Percentiles rank a stretch among this genome's conserved stretches.
phyloP scores from a whole-genome alignment of 2,113 vertebrate genomes.

The Eptesicus fuscus region DNA sequence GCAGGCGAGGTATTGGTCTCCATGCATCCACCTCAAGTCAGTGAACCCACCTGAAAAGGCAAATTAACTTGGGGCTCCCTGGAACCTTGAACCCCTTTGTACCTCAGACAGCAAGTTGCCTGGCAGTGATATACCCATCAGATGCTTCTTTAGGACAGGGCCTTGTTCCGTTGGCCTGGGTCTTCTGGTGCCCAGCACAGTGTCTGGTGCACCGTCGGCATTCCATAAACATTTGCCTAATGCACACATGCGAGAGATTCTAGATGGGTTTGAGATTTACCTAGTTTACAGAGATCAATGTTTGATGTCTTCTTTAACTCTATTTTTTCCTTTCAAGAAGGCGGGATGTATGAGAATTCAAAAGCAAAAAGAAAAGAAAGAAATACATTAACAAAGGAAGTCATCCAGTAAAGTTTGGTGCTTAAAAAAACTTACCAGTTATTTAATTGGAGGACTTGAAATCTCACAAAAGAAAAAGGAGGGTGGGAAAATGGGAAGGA shows the following conservation, averaged over 20 bases:
- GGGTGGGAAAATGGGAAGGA: slow-evolving; percentile 59
- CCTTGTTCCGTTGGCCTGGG: fast-evolving
- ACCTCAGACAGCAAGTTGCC: background rate
- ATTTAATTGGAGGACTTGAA: slow-evolving; percentile 64
- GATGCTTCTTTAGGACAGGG: background rate
- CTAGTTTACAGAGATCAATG: background rate
- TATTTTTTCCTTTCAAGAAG: background rate
- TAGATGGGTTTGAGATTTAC: background rate
- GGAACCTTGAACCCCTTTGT: background rate
- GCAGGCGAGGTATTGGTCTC: background rate
- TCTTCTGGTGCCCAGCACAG: background rate
- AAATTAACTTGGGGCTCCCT: background rate
- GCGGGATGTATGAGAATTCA: background rate
- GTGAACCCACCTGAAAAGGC: fast-evolving
- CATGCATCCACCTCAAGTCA: too few relatives aligned
- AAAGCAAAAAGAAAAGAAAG: slow-evolving; percentile 16
- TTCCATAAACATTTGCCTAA: background rate
- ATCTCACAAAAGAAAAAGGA: slow-evolving; percentile 59
- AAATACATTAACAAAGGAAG: background rate
- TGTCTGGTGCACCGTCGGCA: background rate
- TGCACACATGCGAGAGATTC: background rate
- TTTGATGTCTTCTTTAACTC: background rate
- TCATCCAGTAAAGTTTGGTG: slow-evolving; percentile 37
- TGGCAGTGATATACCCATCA: background rate
- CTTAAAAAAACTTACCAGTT: slow-evolving; percentile 39